Percentiles rank a stretch among this genome's conserved stretches.
Conservation (phyloP, 2,888 invertebrate species). For the Hypomecis atomaria region DNA sequence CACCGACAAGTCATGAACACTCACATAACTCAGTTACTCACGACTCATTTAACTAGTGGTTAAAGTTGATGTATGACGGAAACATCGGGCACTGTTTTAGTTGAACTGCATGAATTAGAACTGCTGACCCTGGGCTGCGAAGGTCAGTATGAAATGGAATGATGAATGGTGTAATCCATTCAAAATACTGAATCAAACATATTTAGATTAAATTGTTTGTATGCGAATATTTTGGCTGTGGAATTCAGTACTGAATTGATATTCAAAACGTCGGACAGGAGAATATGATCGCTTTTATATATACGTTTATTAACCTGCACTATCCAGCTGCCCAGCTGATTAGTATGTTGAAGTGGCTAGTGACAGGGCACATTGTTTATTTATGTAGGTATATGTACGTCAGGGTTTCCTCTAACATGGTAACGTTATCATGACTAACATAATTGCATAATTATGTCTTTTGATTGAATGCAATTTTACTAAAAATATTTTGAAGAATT, state of each 20-base stretch:
- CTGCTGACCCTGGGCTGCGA: conserved; percentile 18
- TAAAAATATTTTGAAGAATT: neutral
- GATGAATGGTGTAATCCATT: conserved; percentile 17
- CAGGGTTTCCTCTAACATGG: no score
- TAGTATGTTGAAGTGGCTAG: no score
- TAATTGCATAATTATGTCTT: neutral
- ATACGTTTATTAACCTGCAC: no score
- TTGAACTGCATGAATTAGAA: conserved; percentile 21
- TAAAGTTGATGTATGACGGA: conserved; percentile 27
- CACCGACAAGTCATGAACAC: conserved; percentile 15
- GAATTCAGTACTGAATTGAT: no score
- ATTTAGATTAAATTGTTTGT: no score
- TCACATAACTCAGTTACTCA: conserved; percentile 14
- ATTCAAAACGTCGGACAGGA: no score
- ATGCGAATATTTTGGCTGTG: no score
- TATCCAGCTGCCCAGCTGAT: no score
- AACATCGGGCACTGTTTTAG: conserved; percentile 22
- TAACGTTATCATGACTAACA: neutral
- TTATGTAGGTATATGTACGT: no score
- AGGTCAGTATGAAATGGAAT: conserved; percentile 23
- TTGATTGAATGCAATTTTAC: neutral
- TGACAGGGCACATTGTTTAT: no score
- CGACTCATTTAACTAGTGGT: conserved; percentile 19
- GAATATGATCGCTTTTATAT: no score
- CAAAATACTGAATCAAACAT: conserved; percentile 2